phyloP scores from a whole-genome alignment of 37 sponge, comb jelly and placozoan species.

The Axinella damicornis region DNA sequence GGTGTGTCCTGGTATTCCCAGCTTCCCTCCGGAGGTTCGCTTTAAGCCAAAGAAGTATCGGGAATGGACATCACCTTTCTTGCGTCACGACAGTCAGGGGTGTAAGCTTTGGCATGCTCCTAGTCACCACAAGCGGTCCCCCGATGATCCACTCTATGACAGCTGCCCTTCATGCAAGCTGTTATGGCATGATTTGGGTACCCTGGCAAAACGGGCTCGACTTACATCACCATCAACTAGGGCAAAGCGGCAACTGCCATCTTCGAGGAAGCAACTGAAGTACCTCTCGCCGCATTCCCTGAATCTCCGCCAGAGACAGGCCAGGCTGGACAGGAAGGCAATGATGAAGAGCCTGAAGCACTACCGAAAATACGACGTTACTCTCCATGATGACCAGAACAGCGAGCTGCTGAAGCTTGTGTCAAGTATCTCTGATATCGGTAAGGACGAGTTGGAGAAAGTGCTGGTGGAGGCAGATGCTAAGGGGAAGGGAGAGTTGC shows the following conservation, averaged over 20 bases:
- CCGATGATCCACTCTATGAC: neutral
- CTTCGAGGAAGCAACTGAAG: neutral
- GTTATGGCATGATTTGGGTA: neutral
- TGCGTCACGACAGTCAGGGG: neutral
- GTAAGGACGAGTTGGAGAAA: neutral
- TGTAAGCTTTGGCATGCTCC: slow-evolving; percentile 4
- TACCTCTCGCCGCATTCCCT: neutral
- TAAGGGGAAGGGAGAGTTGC: neutral
- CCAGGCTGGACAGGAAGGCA: slow-evolving; percentile 1
- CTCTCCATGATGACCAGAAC: neutral
- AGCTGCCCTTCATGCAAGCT: neutral
- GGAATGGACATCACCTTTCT: neutral
- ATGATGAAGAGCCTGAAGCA: slow-evolving; percentile 10
- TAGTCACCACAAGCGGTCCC: neutral
- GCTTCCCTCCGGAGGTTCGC: neutral
- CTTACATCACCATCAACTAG: neutral
- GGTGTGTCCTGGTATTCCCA: slow-evolving; percentile 16
- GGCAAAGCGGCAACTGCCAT: neutral
- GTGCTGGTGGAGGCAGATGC: slow-evolving; percentile 5
- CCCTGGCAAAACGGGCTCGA: neutral
- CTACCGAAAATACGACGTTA: slow-evolving; percentile 2
- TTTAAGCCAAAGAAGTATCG: slow-evolving; percentile 5
- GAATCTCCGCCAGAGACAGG: neutral
- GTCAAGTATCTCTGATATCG: slow-evolving; percentile 1
- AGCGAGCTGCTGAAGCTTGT: neutral